Conservation (phyloP, 2,797 vertebrate genomes). For the Pantherophis alleghaniensis region DNA sequence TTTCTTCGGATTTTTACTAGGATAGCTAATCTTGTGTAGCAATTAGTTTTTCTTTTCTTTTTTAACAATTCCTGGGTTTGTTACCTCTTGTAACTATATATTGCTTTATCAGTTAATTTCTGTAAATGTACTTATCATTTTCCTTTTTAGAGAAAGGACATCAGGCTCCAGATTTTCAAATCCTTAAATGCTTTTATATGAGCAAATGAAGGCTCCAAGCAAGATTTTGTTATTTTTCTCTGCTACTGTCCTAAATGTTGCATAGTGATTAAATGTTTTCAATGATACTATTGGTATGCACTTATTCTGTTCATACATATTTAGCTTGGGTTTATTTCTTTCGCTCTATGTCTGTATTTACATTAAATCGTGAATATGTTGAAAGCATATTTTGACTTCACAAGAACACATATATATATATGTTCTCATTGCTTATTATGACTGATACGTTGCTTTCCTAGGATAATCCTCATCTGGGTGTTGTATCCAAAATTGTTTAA, state of each 20-base stretch:
- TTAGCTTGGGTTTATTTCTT: too few species aligned
- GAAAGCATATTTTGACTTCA: neutral
- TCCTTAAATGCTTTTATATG: neutral
- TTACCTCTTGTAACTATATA: neutral
- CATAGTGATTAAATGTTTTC: neutral
- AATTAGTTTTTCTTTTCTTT: neutral
- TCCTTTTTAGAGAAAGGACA: neutral
- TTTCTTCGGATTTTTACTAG: neutral
- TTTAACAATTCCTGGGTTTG: slow-evolving; percentile 3
- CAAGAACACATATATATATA: neutral
- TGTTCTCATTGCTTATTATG: too few species aligned
- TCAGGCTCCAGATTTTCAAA: neutral
- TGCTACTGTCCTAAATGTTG: neutral
- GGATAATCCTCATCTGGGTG: too few species aligned
- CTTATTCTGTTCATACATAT: neutral
- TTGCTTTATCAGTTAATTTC: slow-evolving; percentile 34
- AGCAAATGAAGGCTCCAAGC: neutral
- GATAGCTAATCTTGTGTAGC: neutral
- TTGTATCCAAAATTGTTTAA: too few species aligned
- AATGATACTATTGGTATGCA: neutral
- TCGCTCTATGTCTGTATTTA: too few species aligned
- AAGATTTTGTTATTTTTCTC: neutral
- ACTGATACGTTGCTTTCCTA: too few species aligned
- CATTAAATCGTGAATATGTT: neutral
- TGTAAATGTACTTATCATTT: slow-evolving; percentile 34